Conservation (phyloP, 64 coral and sea anemone species). For the Dendrophyllia cribrosa region DNA sequence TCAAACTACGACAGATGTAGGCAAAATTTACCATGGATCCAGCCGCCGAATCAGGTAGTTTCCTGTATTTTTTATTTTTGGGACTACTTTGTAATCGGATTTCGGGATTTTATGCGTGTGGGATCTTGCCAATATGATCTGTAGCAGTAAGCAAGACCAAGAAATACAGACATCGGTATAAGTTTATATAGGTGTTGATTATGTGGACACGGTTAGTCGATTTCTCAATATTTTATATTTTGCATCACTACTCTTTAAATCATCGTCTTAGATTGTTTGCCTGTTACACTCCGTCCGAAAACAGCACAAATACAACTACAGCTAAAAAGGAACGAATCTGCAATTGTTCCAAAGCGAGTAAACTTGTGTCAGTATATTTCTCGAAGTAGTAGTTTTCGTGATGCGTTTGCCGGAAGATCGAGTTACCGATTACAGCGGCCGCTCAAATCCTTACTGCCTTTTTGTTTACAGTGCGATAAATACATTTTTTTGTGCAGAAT, state of each 20-base stretch:
- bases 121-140: background rate
- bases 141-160: background rate
- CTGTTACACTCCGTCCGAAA: background rate
- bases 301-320: background rate
- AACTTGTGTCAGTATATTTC: background rate
- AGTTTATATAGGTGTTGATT: background rate
- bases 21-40: constrained; percentile 5
- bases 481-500: background rate
- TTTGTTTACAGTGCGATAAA: constrained; percentile 1
- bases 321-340: background rate
- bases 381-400: constrained; percentile 3
- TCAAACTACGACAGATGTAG: constrained; percentile 38
- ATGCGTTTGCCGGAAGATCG: constrained; percentile 28
- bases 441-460: background rate
- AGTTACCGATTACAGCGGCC: constrained; percentile 25
- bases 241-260: background rate
- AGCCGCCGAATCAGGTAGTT: constrained; percentile 15
- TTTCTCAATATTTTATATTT: constrained; percentile 49
- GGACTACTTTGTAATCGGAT: background rate
- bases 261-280: background rate
- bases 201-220: no score
- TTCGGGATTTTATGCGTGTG: background rate
- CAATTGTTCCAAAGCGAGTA: background rate
- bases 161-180: background rate
- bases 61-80: background rate